These are phyloP conservation scores for Microtus richardsoni DNA, from an alignment of 2,113 vertebrate genomes.

Conservation along the genomic window DNA sequence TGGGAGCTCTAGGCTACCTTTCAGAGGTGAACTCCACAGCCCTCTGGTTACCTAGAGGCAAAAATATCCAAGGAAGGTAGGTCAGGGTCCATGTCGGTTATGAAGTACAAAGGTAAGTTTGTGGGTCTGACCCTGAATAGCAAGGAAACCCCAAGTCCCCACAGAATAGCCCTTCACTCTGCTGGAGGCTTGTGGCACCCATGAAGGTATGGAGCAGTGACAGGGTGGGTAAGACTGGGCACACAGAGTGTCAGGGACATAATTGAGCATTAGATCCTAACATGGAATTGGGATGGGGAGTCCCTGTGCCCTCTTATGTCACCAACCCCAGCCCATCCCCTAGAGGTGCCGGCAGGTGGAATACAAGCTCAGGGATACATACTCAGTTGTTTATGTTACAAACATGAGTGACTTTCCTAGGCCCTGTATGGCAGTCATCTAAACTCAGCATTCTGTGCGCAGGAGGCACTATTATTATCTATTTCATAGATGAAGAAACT, in stretches of 20 bases:
- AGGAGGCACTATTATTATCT: background rate
- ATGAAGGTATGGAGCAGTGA: background rate
- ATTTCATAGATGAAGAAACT: conserved; percentile 46
- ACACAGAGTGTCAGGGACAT: background rate
- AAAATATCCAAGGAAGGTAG: background rate
- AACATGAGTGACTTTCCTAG: background rate
- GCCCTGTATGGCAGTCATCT: background rate
- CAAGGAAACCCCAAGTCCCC: background rate
- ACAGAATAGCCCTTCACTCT: background rate
- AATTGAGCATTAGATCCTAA: background rate
- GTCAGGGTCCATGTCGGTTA: accelerated
- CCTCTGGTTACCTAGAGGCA: background rate
- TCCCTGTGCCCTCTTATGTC: background rate
- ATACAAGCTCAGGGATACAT: background rate
- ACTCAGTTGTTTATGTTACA: background rate
- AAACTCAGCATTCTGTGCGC: background rate
- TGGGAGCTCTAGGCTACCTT: too few species aligned
- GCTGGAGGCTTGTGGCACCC: background rate
- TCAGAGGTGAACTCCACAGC: background rate
- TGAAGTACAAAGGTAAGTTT: background rate
- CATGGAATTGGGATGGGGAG: background rate
- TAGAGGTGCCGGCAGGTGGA: background rate
- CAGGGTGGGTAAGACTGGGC: background rate
- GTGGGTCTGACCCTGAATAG: background rate
- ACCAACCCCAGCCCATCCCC: too few species aligned